Conservation (phyloP, 1,140 invertebrate species). For the Pollicipes pollicipes region DNA sequence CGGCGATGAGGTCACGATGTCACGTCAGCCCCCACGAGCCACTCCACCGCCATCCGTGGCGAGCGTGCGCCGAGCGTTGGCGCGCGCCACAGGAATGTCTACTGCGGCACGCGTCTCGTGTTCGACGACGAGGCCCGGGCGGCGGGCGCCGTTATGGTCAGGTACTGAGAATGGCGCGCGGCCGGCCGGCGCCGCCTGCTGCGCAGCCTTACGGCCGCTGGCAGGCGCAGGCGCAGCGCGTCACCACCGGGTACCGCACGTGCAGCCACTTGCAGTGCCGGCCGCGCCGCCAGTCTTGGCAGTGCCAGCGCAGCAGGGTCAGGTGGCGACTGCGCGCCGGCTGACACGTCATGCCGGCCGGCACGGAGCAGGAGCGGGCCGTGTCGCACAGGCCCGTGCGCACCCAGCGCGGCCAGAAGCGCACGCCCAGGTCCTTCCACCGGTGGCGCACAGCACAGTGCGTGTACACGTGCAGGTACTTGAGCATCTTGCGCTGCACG, state of each 20-base stretch:
- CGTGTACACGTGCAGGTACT: not conserved
- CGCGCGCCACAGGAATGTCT: no score
- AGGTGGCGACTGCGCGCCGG: slow-evolving; percentile 23
- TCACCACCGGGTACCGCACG: slow-evolving; percentile 29
- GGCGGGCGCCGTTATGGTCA: no score
- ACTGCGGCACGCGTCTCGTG: no score
- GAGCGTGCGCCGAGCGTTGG: no score
- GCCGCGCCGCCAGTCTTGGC: slow-evolving; percentile 21
- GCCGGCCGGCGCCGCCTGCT: no score
- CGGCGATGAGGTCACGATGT: no score
- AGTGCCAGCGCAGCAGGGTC: slow-evolving; percentile 29
- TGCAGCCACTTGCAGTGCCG: slow-evolving; percentile 27
- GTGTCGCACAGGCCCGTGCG: slow-evolving; percentile 23
- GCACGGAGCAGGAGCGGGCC: slow-evolving; percentile 26
- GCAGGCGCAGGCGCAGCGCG: slow-evolving; percentile 23
- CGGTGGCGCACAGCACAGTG: slow-evolving; percentile 25
- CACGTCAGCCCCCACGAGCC: no score
- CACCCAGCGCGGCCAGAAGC: slow-evolving; percentile 30
- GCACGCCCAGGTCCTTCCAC: slow-evolving; percentile 28
- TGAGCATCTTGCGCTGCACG: not conserved
- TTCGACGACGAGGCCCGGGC: no score
- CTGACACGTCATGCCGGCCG: slow-evolving; percentile 29
- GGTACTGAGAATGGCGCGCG: no score
- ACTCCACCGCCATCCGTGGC: no score
- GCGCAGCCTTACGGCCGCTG: slow-evolving; percentile 8